These are phyloP conservation scores for Theonella swinhoei DNA, from an alignment of 37 sponge, comb jelly and placozoan species.

Conservation along the genomic window DNA sequence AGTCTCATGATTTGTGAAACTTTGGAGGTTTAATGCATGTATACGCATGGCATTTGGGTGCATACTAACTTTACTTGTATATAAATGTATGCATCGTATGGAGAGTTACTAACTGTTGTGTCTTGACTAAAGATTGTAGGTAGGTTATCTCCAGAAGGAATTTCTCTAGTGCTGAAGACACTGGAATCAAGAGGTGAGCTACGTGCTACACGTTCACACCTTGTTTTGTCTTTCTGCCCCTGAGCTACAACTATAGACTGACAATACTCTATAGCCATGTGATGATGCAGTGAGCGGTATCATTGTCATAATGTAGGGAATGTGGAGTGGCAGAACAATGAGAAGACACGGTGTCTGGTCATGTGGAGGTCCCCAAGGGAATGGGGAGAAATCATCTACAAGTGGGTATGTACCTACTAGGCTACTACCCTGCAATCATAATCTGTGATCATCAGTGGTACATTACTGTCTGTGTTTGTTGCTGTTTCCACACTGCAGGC, in stretches of 20 bases:
- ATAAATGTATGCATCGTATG: too few species aligned
- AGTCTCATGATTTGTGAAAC: too few species aligned
- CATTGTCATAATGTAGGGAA: conserved; percentile 56
- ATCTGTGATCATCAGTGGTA: not conserved
- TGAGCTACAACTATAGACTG: too few species aligned
- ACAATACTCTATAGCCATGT: too few species aligned
- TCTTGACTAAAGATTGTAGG: conserved; percentile 37
- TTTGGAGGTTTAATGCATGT: too few species aligned
- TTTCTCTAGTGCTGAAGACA: conserved; percentile 54
- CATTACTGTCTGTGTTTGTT: too few species aligned
- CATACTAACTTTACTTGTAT: too few species aligned
- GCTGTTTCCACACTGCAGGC: conserved; percentile 66
- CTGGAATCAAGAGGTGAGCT: conserved; percentile 73
- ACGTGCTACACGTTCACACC: not conserved
- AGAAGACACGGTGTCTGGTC: conserved; percentile 83
- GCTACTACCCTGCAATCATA: not conserved
- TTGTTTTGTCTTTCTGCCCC: not conserved
- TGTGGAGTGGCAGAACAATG: conserved; percentile 91
- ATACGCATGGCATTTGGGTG: not conserved
- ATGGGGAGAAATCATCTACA: conserved; percentile 92
- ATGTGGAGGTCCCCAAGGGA: conserved; percentile 97
- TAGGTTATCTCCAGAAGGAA: conserved; percentile 67
- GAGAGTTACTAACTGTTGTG: not conserved
- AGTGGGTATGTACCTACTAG: conserved; percentile 76
- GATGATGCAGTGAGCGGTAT: too few species aligned